These are phyloP conservation scores for Neoitamus cyanurus DNA, from an alignment of 2,888 invertebrate genomes.

Conservation along the genomic window DNA sequence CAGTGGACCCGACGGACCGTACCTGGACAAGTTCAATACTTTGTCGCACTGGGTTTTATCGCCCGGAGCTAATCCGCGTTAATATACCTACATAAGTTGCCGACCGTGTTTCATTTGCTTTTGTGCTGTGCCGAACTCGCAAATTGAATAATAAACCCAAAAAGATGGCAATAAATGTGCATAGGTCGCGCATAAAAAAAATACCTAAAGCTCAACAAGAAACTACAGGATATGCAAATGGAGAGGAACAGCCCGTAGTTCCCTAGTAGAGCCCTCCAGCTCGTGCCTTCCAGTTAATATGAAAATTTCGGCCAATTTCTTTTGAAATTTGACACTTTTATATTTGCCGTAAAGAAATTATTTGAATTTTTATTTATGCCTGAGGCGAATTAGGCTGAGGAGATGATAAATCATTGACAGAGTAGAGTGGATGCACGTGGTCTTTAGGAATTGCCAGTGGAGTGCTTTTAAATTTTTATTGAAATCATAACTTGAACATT, in stretches of 20 bases:
- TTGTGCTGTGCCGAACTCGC: constrained; percentile 18
- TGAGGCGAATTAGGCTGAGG: background rate
- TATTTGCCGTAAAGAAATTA: constrained; percentile 7
- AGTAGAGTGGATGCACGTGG: background rate
- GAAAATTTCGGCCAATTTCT: constrained; percentile 38
- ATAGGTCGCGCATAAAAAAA: background rate
- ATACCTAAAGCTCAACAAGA: background rate
- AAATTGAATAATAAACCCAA: constrained; percentile 36
- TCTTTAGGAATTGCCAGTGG: background rate
- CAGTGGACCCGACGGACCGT: background rate
- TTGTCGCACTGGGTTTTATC: constrained; percentile 42
- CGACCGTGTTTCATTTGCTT: background rate
- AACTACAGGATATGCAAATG: background rate
- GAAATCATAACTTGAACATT: no score
- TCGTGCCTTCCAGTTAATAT: constrained; percentile 18
- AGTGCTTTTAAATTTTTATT: background rate
- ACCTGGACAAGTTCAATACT: constrained; percentile 31
- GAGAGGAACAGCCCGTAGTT: constrained; percentile 26
- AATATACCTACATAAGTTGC: constrained; percentile 18
- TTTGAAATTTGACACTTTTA: constrained; percentile 47
- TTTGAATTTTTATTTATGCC: constrained; percentile 24
- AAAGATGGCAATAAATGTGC: constrained; percentile 19
- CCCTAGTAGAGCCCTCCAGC: background rate
- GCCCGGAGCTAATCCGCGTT: constrained; percentile 43
- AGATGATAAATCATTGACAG: constrained; percentile 3